Base-by-base conservation (phyloP, 2,797 vertebrate species). In the Anguilla megastoma region DNA sequence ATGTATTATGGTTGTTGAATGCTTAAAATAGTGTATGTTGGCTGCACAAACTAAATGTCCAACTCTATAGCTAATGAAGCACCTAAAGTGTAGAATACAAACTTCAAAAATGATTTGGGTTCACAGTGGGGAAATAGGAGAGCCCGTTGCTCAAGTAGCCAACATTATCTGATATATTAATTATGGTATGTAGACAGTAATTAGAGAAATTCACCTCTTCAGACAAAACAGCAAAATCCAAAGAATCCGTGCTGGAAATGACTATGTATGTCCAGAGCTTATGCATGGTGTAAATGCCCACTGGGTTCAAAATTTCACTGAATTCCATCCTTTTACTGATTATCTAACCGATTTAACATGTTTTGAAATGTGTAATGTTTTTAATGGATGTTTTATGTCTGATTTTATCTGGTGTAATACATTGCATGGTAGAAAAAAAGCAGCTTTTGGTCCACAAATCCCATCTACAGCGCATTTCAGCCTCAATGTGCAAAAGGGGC, bases 121-220 rank as follows among this genome's bases (percentile, higher is more conserved):
- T 18, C 33, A 21, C 66, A 33, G 27, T 56, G 41, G 69, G 36
- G 80, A 87, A 88, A 60, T 8, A 85, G 36, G 10, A 88, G 83
- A 63, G 85, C 30, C 66, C 85, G 87, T 14, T 56, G 71, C 30
- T 12, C 0, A 21, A 85, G 69, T 50, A 83, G 56, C 21, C 7
- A 85, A 66, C 33, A 24, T 52, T 10, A 52, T 10, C 50, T 52
- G 50, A 52, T 52, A 52, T 52, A 52, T 56, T 52, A 21, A 86
- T 76, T 86, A 79, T 76, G 52, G 56, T 56, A 54, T 76, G 9
- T 66, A 24, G 36, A 85, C 84, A 76, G 85, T 88, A 85, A 84
- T 56, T 56, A 27, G 63, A 66, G 48, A 54, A 50, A 85, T 88
- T 85, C 54, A 88, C 18, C 50, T 7, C 63, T 54, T n/a, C 12